Conservation (phyloP, 2,797 vertebrate species). For the Eulemur rubriventer region DNA sequence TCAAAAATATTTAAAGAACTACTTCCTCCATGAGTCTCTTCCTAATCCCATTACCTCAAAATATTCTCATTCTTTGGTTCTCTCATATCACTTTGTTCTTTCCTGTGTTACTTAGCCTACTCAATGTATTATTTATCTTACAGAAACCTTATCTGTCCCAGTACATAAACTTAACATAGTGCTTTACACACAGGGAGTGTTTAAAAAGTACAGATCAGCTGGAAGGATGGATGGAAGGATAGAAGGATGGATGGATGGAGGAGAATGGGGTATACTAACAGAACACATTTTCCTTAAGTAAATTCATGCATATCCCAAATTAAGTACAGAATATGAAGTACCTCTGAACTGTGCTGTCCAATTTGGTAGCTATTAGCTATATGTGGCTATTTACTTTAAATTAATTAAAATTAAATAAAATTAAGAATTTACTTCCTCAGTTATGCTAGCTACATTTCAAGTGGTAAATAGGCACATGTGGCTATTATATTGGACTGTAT, state of each 20-base stretch:
- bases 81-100: not conserved
- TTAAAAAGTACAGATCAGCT: not conserved
- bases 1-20: not conserved
- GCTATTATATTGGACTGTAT: not conserved
- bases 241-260: not conserved
- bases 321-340: not conserved
- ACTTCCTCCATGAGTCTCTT: not conserved
- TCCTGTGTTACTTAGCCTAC: not conserved
- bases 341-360: not conserved
- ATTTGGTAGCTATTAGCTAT: not conserved
- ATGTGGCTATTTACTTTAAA: not conserved
- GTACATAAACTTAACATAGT: not conserved
- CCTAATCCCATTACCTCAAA: not conserved
- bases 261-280: not conserved
- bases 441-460: not conserved
- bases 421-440: not conserved
- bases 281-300: not conserved
- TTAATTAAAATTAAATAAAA: constrained; percentile 13
- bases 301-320: not conserved
- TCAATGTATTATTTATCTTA: not conserved
- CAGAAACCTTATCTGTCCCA: not conserved
- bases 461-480: not conserved
- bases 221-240: not conserved
- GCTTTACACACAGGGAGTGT: not conserved
- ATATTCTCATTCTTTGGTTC: not conserved